phyloP scores from a whole-genome alignment of 2,113 vertebrate genomes.

The Dasyprocta punctata region DNA sequence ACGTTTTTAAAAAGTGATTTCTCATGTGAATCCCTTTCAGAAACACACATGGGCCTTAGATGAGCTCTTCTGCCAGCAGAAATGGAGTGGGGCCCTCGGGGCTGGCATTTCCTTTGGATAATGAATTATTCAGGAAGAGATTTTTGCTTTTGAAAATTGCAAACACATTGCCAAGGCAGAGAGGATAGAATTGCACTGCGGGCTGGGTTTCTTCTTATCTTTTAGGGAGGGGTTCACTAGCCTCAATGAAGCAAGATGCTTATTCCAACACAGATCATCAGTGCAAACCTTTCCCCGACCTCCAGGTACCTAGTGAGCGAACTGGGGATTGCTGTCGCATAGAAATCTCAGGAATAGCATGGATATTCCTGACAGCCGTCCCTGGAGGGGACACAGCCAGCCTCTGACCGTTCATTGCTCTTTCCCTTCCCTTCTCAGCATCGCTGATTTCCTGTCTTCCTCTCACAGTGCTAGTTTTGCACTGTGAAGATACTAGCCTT shows the following conservation, averaged over 20 bases:
- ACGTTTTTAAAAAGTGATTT: conserved; percentile 82
- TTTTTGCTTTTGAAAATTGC: conserved; percentile 73
- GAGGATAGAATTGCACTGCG: conserved; percentile 65
- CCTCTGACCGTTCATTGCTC: not conserved
- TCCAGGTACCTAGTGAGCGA: not conserved
- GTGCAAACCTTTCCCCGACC: not conserved
- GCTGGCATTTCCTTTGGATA: conserved; percentile 78
- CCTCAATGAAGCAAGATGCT: not conserved
- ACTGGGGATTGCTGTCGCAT: not conserved
- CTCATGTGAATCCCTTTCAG: conserved; percentile 82
- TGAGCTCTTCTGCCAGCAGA: conserved; percentile 80
- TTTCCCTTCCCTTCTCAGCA: not conserved
- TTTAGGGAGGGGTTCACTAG: not conserved
- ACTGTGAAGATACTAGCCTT: not conserved
- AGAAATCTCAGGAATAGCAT: not conserved
- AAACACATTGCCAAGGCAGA: conserved; percentile 56
- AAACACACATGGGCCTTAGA: conserved; percentile 52
- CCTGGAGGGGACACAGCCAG: not conserved
- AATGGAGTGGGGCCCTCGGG: conserved; percentile 66
- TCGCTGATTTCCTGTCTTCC: not conserved
- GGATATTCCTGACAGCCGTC: not conserved
- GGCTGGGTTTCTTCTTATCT: conserved; percentile 52
- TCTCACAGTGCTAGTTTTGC: not conserved
- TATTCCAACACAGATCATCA: not conserved
- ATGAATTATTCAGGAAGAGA: conserved; percentile 79